phyloP scores from a whole-genome alignment of 2,888 invertebrate species.

The Pimpla rufipes region DNA sequence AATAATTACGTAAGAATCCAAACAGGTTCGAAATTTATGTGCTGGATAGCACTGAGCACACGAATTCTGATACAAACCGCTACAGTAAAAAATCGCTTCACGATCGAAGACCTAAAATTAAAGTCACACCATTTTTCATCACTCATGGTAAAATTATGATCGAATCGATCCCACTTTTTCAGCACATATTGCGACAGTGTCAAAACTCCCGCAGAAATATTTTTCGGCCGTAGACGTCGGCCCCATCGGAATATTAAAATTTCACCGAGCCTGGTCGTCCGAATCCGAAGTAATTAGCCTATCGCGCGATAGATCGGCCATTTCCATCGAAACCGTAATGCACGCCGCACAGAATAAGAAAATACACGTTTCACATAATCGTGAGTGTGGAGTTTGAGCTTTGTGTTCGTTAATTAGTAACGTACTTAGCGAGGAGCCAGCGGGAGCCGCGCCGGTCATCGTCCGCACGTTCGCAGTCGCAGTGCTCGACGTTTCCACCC shows the following conservation, averaged over 20 bases:
- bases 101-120: no score
- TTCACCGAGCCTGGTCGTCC: neutral
- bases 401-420: slow-evolving; percentile 80
- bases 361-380: slow-evolving; percentile 23
- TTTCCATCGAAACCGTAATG: slow-evolving; percentile 2
- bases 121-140: no score
- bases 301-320: neutral
- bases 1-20: no score
- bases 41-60: no score
- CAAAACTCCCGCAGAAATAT: no score
- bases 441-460: slow-evolving; percentile 66
- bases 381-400: slow-evolving; percentile 23
- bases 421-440: slow-evolving; percentile 73
- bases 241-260: neutral
- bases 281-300: neutral
- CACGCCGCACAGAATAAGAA: neutral
- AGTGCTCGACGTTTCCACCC: slow-evolving; percentile 71
- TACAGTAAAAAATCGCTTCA: no score
- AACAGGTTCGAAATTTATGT: no score
- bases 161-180: no score
- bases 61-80: no score
- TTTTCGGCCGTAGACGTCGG: neutral
- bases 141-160: no score
- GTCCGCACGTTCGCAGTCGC: slow-evolving; percentile 52
- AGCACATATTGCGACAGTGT: no score